Evolutionary conservation across 2,888 invertebrate species (phyloP).

Genomic region (Podabrus alpinus): DNA sequence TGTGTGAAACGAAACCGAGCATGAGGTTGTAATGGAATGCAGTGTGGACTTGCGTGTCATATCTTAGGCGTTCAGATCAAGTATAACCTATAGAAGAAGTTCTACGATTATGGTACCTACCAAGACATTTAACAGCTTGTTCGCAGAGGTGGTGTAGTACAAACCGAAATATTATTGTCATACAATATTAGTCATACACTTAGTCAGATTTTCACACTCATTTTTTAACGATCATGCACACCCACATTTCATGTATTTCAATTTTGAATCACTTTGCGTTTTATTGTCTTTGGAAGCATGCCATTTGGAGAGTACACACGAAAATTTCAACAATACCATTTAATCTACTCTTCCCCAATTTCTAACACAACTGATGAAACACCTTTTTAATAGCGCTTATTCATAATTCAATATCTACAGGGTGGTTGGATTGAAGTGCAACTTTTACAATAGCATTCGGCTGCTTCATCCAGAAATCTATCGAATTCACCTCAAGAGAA

Average conservation of each 20-base stretch:
- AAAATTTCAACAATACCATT: background rate
- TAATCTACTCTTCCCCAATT: too few relatives aligned
- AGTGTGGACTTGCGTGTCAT: constrained; percentile 35
- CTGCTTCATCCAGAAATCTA: too few relatives aligned
- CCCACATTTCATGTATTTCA: background rate
- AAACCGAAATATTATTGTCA: constrained; percentile 10
- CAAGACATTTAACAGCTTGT: constrained; percentile 20
- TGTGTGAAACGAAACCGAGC: background rate
- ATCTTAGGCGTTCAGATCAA: constrained; percentile 33
- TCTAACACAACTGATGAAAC: too few relatives aligned
- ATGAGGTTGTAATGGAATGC: constrained; percentile 32
- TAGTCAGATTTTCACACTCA: background rate
- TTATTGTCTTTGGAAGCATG: background rate
- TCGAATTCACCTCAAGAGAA: too few relatives aligned
- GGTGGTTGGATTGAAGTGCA: background rate
- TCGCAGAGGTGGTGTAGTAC: constrained; percentile 24
- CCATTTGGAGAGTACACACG: background rate
- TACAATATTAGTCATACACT: constrained; percentile 4
- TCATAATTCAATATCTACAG: background rate
- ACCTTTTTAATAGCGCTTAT: background rate
- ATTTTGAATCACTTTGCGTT: background rate
- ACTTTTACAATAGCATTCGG: too few relatives aligned
- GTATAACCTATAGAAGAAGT: constrained; percentile 18
- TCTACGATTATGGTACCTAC: constrained; percentile 19
- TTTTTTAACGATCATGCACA: background rate